A percentile compares a stretch with the other conserved stretches of the same genome.
Conservation (phyloP, 1,140 invertebrate genomes). For the Tetranychus cinnabarinus region DNA sequence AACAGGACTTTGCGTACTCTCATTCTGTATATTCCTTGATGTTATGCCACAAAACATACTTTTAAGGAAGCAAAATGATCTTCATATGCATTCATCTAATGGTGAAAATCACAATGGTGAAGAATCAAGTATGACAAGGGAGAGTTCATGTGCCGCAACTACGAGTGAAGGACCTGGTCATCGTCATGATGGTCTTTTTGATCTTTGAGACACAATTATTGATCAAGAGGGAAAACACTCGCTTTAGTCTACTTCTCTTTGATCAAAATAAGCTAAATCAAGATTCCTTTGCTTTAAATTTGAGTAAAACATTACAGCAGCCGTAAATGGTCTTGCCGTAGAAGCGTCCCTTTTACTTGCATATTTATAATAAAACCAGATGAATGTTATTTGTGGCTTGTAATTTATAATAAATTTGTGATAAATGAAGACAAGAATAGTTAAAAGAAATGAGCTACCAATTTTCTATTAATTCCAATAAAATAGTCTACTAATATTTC, state of each 20-base stretch:
- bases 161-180: background rate
- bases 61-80: conserved; percentile 33
- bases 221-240: conserved; percentile 78
- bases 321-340: no score
- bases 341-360: no score
- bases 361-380: no score
- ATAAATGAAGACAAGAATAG: no score
- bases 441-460: no score
- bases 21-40: conserved; percentile 48
- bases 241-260: conserved; percentile 84
- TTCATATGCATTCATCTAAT: background rate
- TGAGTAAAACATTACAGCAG: no score
- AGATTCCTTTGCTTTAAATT: no score
- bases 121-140: background rate
- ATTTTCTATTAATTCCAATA: no score
- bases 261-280: conserved; percentile 42
- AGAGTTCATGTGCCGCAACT: background rate
- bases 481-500: conserved; percentile 50
- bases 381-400: no score
- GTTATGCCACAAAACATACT: conserved; percentile 69
- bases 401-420: no score
- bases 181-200: conserved; percentile 36
- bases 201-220: conserved; percentile 68
- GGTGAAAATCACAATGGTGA: background rate
- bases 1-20: background rate